These are phyloP conservation scores for Tetramorium simillimum DNA, from an alignment of 1,140 invertebrate genomes.

Conservation along the genomic window DNA sequence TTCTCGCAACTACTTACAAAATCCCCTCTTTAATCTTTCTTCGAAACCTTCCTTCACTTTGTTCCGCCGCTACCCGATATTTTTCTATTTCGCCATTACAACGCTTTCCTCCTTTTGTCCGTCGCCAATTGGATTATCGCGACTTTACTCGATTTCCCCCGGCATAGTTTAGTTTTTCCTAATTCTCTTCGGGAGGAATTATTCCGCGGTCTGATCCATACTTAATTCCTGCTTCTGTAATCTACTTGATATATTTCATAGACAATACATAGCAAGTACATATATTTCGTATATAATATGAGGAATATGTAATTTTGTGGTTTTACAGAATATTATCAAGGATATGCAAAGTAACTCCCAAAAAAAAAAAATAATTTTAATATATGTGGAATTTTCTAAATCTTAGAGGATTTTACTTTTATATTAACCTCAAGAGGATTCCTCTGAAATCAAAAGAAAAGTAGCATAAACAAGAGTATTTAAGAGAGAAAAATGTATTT, in stretches of 20 bases:
- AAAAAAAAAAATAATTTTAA: too few relatives aligned
- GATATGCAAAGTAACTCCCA: neutral
- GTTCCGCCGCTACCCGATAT: constrained; percentile 46
- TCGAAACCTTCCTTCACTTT: constrained; percentile 41
- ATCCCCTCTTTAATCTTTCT: constrained; percentile 68
- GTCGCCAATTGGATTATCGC: constrained; percentile 45
- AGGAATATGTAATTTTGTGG: neutral
- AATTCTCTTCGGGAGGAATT: constrained; percentile 5
- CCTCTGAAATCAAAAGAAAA: too few relatives aligned
- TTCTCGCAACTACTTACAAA: constrained; percentile 64
- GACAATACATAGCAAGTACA: neutral
- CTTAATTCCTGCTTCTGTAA: neutral
- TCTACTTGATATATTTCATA: neutral
- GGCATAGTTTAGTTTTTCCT: neutral
- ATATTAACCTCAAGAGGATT: too few relatives aligned
- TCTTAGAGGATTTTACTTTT: too few relatives aligned
- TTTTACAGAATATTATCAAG: neutral
- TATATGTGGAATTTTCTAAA: too few relatives aligned
- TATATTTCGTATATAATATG: neutral
- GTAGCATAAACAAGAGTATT: too few relatives aligned
- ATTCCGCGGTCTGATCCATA: neutral
- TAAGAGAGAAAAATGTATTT: too few relatives aligned
- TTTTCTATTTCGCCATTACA: constrained; percentile 59
- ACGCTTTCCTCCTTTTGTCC: constrained; percentile 32
- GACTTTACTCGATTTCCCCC: constrained; percentile 22